Base-by-base conservation (phyloP, 2,797 vertebrate genomes). In the Coccyzus lansbergi region DNA sequence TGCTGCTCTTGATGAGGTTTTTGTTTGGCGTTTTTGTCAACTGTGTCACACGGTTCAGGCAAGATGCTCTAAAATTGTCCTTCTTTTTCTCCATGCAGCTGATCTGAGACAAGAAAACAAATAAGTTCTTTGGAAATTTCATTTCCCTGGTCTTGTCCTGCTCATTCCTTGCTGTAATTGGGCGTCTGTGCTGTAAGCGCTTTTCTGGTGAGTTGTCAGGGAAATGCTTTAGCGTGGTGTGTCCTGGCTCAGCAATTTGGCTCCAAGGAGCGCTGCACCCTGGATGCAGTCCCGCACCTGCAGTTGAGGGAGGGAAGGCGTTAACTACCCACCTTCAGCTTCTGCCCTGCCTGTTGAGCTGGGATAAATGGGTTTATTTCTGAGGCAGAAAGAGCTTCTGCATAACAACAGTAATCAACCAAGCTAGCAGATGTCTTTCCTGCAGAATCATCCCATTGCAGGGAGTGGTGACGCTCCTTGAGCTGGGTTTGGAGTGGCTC, bases 121-220 rank as follows among this genome's bases (percentile, higher is more conserved):
- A 95, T 96, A 83, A 82, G 58, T 75, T 76, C 91, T 76, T 93
- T 95, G 89, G 53, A 53, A 59, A 69, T 92, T 95, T 92, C 42
- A 90, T 95, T 93, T 94, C 84, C 80, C 76, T 71, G 69, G 58
- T 68, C 87, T 96, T 92, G 91, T 96, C 87, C 82, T 92, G 69
- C 91, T 90, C 0, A 0, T 81, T 95, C 72, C 82, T 58, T 8
- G 0, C 88, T 85, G 91, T 86, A 91, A 94, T 94, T 94, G 42
- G 80, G 52, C 88, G 91, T 71, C 34, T 8, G 46, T 4, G 10
- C 95, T 65, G 53, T 31, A 56, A 91, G 92, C 5, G 18, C 82
- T 93, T 81, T 91, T 75, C 86, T n/a, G 24, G 58, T 49, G 90
- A 71, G 94, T 83, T 86, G 94, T 83, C 88, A 93, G 59, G 93